These are phyloP conservation scores for Triplophysa bombifrons DNA, from an alignment of 2,797 vertebrate species.

Conservation along the genomic window DNA sequence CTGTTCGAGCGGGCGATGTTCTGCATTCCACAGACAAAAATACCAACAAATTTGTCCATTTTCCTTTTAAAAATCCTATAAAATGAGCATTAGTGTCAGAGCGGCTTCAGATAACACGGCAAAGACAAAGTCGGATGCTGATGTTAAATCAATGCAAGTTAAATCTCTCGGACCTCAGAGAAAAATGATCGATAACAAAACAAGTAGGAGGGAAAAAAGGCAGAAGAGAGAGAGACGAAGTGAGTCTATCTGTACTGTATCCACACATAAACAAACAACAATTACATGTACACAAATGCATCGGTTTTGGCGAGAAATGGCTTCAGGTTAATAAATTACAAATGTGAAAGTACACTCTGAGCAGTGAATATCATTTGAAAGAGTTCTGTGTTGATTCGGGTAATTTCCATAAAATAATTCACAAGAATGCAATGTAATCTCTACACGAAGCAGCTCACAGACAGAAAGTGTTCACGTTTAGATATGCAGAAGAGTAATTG, in stretches of 20 bases:
- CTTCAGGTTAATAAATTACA: too few species aligned
- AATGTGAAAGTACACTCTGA: too few species aligned
- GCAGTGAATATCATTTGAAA: not conserved
- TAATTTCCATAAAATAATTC: not conserved
- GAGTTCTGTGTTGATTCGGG: not conserved
- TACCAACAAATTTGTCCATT: not conserved
- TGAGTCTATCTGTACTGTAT: not conserved
- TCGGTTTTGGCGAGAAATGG: not conserved
- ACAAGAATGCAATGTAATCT: not conserved
- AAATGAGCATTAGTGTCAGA: slow-evolving; percentile 5
- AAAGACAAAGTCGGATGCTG: slow-evolving; percentile 60
- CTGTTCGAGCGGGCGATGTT: not conserved
- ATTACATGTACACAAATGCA: not conserved
- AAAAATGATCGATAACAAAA: slow-evolving; percentile 71
- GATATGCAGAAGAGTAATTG: not conserved
- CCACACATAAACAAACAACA: not conserved
- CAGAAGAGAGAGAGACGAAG: slow-evolving; percentile 12
- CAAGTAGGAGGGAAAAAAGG: slow-evolving; percentile 4
- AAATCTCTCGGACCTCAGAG: slow-evolving; percentile 69
- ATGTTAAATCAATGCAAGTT: slow-evolving; percentile 73
- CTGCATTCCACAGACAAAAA: slow-evolving; percentile 14
- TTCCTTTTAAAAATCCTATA: not conserved
- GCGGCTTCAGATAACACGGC: slow-evolving; percentile 26
- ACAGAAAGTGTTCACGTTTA: not conserved
- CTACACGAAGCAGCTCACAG: not conserved